Evolutionary conservation across 2,113 vertebrate genomes (phyloP).

Genomic region (Solea solea): DNA sequence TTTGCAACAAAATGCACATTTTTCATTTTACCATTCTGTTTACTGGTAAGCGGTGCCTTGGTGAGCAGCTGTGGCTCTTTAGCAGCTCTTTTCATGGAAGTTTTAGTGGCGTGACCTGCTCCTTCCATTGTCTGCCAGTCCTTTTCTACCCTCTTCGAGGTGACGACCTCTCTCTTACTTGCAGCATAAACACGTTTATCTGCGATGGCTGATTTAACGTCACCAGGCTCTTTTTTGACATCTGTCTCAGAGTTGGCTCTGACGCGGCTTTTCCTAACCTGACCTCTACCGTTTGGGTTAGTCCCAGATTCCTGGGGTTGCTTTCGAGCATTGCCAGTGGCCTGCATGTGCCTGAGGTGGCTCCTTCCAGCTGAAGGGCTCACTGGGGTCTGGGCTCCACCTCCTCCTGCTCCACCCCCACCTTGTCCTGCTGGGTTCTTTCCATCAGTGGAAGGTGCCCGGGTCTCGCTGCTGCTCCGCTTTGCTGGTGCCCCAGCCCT

Average conservation of each 20-base stretch:
- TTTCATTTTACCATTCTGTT: constrained; percentile 76
- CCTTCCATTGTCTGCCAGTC: constrained; percentile 69
- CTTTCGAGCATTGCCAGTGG: constrained; percentile 71
- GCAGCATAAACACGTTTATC: constrained; percentile 67
- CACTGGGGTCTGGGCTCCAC: constrained; percentile 68
- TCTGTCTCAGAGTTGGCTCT: constrained; percentile 74
- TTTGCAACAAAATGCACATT: constrained; percentile 78
- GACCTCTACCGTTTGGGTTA: constrained; percentile 61
- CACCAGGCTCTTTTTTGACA: constrained; percentile 66
- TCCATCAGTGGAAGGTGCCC: constrained; percentile 68
- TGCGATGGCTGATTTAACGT: constrained; percentile 49
- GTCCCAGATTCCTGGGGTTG: constrained; percentile 57
- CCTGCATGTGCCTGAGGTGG: constrained; percentile 76
- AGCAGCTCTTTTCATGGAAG: constrained; percentile 60
- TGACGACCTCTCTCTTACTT: constrained; percentile 64
- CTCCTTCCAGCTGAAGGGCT: constrained; percentile 73
- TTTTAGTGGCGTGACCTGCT: constrained; percentile 59
- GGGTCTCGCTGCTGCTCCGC: constrained; percentile 82
- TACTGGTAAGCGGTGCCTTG: constrained; percentile 64
- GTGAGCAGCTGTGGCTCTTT: constrained; percentile 64
- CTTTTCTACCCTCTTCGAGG: constrained; percentile 70
- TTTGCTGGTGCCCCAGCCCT: constrained; percentile 62
- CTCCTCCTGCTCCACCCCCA: constrained; percentile 33
- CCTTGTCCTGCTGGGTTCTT: constrained; percentile 62
- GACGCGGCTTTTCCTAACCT: constrained; percentile 64